Evolutionary conservation across 2,888 invertebrate species (phyloP).

Genomic region (Eupithecia exiguata): DNA sequence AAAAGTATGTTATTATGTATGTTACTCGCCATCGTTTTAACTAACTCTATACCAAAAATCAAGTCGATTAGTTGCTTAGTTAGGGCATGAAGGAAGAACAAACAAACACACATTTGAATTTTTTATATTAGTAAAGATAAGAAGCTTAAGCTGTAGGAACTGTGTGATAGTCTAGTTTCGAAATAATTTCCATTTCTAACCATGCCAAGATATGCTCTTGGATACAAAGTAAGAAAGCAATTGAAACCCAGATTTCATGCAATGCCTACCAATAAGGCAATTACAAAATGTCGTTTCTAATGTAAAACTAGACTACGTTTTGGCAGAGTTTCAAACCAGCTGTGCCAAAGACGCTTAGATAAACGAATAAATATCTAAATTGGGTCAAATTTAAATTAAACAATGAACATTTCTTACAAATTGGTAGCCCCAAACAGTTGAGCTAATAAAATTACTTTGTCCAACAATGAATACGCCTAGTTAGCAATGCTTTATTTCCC

Average conservation of each 20-base stretch:
- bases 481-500: slow-evolving; percentile 30
- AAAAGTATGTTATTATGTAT: too few species aligned
- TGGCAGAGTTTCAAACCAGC: slow-evolving; percentile 26
- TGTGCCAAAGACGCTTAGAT: slow-evolving; percentile 24
- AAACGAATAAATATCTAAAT: slow-evolving; percentile 25
- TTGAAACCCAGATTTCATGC: not conserved
- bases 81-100: too few species aligned
- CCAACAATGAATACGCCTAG: slow-evolving; percentile 26
- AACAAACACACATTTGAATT: too few species aligned
- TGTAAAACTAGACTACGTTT: slow-evolving; percentile 18
- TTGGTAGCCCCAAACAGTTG: slow-evolving; percentile 20
- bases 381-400: slow-evolving; percentile 29
- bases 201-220: not conserved
- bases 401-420: slow-evolving; percentile 30
- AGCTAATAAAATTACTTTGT: slow-evolving; percentile 29
- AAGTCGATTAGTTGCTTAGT: too few species aligned
- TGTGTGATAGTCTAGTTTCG: not conserved
- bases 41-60: too few species aligned
- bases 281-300: slow-evolving; percentile 24
- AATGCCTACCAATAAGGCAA: slow-evolving; percentile 7
- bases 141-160: too few species aligned
- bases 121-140: too few species aligned
- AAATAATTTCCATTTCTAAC: not conserved
- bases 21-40: too few species aligned
- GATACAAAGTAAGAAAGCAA: not conserved